Base-by-base conservation (phyloP, 2,113 vertebrate species). In the Rhabdomys dilectus region DNA sequence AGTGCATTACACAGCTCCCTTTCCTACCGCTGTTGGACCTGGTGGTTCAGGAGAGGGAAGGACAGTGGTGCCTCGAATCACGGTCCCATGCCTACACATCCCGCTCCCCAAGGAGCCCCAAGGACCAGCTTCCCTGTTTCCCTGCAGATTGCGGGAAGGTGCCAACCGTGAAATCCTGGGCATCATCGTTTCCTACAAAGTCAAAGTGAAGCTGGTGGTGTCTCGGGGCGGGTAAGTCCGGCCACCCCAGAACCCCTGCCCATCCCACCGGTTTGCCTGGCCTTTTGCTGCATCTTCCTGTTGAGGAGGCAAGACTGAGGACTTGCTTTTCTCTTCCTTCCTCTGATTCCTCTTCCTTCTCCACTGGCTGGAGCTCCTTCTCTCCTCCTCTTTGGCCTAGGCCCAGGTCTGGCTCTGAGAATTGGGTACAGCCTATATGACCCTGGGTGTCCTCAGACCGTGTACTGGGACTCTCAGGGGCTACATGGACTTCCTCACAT, bases 131-230 rank as follows among this genome's bases (percentile, higher is more conserved):
- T 53, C 84, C 48, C 60, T 31, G 1, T 94, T 2, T 0, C 64
- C 75, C 36, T 66, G 34, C 98, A 99, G 99, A 98, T 98, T 99
- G 91, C 98, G 99, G 96, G 99, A 99, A 13, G 99, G 99, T 29
- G 99, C 99, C 98, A 99, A 99, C 96, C 99, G 99, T 93, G 99
- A 99, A 98, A 99, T 99, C 97, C 97, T 99, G 84, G 99, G 99
- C 42, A 99, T 99, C 84, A 99, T 99, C 0, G 99, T 99, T 34
- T 99, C 99, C 7, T 99, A 99, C 98, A 99, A 99, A 97, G 99
- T 99, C 95, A 99, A 99, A 97, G 99, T 99, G 98, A 99, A 99
- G 99, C 99, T 99, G 98, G 99, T 99, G 42, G 99, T 99, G 70
- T 99, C 99, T 0, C 98, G 99, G 96, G 99, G 99, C 90, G 99